Evolutionary conservation across 2,113 vertebrate species (phyloP), one percentile per base, ranked within the genome.

Genomic region (Nymphicus hollandicus): DNA sequence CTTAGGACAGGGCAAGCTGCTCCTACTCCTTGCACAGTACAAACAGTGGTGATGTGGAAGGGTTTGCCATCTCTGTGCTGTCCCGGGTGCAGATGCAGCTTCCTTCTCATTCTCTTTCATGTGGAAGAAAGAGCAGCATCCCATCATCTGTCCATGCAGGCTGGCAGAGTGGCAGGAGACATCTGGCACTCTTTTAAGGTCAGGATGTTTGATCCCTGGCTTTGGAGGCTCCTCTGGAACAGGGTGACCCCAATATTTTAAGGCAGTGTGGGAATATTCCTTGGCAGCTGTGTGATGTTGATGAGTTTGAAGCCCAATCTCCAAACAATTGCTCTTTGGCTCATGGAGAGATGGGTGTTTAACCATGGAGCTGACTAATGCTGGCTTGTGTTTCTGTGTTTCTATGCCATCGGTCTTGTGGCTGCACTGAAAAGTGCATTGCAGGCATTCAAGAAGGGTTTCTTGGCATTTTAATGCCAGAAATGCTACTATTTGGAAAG

Each of bases 101-200:
- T 28, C 22, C 18, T 79, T 24, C 31, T 39, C 10, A 0, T 9
- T 39, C 77, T 20, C 17, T 55, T 44, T 55, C 29, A 2, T 11
- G 35, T 20, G 44, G 66, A 41, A 17, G 6, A 37, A 52, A 37
- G 41, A 0, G 1, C 65, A 78, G 27, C 24, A 4, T 44, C 33
- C 39, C 25, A 3, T 11, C 43, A 14, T 5, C 9, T 24, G 28
- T 3, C n/a, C 22, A 1, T 0, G 13, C 53, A 17, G 49, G 18
- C 55, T 91, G 68, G 24, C 17, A 28, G 49, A 81, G 68, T 47
- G 35, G n/a, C 46, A 74, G 41, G 27, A 69, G 12, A 6, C 0
- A 5, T 18, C 66, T 72, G 43, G 8, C 17, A 28, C 17, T 12
- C 35, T 43, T 27, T 6, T 10, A 24, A 46, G 50, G 28, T 43